phyloP scores from a whole-genome alignment of 2,888 invertebrate species.

The Torymus tubicola region DNA sequence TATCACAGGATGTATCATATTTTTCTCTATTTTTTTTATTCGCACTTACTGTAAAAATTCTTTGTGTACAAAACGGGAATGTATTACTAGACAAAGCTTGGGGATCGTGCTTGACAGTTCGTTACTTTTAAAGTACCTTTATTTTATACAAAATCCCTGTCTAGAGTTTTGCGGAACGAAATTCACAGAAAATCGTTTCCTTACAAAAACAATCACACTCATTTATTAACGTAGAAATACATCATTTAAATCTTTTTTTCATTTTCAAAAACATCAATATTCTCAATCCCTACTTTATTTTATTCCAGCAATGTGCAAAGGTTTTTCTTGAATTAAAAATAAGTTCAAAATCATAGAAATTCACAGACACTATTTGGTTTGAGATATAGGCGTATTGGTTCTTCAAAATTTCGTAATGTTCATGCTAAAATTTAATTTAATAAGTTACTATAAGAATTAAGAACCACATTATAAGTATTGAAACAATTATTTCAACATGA shows the following conservation, averaged over 20 bases:
- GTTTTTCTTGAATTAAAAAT: constrained; percentile 10
- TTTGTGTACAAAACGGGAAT: constrained; percentile 63
- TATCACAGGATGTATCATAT: constrained; percentile 53
- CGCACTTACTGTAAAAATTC: constrained; percentile 59
- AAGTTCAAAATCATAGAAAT: background rate
- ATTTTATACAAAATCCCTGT: constrained; percentile 39
- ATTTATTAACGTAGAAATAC: constrained; percentile 22
- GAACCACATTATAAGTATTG: no score
- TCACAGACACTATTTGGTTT: background rate
- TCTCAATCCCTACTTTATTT: constrained; percentile 23
- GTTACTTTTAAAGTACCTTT: constrained; percentile 36
- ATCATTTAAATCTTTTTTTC: constrained; percentile 19
- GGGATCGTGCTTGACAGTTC: constrained; percentile 26
- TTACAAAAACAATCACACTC: constrained; percentile 22
- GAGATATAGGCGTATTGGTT: background rate
- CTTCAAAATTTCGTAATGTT: background rate
- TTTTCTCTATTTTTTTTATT: constrained; percentile 51
- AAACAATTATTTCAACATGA: no score
- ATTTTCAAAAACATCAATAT: constrained; percentile 21
- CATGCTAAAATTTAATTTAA: no score
- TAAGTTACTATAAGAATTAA: no score
- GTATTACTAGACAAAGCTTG: constrained; percentile 54
- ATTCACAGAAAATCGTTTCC: constrained; percentile 24
- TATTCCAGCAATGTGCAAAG: constrained; percentile 33
- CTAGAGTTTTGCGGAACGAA: constrained; percentile 22